Percentiles rank a stretch among this genome's conserved stretches.
Conservation (phyloP, 1,140 invertebrate species). For the Aphaenogaster rudis region DNA sequence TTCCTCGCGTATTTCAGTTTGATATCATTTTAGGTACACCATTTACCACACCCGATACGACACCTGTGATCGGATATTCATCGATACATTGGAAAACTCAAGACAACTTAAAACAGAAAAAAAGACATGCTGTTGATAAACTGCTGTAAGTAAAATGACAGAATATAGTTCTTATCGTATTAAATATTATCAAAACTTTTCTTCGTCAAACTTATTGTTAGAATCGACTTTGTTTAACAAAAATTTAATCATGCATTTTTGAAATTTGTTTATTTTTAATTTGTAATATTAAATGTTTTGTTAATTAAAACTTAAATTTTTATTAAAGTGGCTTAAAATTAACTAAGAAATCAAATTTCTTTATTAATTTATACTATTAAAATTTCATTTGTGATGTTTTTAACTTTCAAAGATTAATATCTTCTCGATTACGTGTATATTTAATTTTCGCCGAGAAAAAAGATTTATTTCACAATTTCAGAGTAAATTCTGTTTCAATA, state of each 20-base stretch:
- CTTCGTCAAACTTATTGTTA: background rate
- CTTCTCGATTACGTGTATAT: background rate
- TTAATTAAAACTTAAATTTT: background rate
- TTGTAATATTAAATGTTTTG: conserved; percentile 1
- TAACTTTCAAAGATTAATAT: background rate
- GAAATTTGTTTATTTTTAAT: background rate
- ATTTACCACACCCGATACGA: conserved; percentile 72
- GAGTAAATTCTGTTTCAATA: background rate
- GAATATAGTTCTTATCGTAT: background rate
- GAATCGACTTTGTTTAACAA: background rate
- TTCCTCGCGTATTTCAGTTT: background rate
- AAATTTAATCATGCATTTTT: background rate
- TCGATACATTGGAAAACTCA: conserved; percentile 80
- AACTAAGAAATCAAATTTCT: background rate
- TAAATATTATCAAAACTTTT: background rate
- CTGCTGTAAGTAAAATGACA: conserved; percentile 79
- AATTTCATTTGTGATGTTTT: background rate
- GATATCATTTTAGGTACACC: conserved; percentile 76
- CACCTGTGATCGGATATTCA: conserved; percentile 78
- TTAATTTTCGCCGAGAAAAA: background rate
- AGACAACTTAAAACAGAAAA: conserved; percentile 83
- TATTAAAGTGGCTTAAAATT: background rate
- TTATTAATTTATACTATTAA: background rate
- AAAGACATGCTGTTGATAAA: conserved; percentile 82
- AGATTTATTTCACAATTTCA: background rate